A percentile compares a stretch with the other conserved stretches of the same genome.
Conservation (phyloP, 2,888 invertebrate species). For the Folsomia candida region DNA sequence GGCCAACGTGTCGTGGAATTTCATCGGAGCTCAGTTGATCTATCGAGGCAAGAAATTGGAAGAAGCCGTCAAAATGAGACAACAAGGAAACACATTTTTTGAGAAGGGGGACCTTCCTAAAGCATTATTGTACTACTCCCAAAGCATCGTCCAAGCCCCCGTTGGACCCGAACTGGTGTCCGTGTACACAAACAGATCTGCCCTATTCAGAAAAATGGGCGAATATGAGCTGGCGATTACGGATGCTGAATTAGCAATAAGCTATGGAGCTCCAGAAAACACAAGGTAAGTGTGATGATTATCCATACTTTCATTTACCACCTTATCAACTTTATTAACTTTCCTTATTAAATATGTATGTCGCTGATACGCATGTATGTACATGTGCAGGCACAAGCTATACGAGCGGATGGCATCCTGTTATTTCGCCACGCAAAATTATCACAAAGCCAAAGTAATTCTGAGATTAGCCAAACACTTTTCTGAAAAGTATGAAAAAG, state of each 20-base stretch:
- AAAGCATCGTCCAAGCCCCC: constrained; percentile 72
- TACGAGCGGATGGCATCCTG: constrained; percentile 65
- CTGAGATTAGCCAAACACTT: constrained; percentile 64
- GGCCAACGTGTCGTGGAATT: constrained; percentile 38
- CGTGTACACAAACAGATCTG: constrained; percentile 67
- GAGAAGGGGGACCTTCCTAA: constrained; percentile 60
- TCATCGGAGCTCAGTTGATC: constrained; percentile 42
- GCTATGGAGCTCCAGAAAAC: constrained; percentile 64
- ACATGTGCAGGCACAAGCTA: constrained; percentile 64
- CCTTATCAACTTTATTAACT: background rate
- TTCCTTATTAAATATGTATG: no score
- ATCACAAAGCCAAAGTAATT: constrained; percentile 65
- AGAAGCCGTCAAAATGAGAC: constrained; percentile 62
- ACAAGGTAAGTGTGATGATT: constrained; percentile 27
- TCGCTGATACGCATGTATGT: no score
- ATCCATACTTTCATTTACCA: background rate
- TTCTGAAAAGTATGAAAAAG: constrained; percentile 53
- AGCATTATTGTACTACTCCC: constrained; percentile 66
- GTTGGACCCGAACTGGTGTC: constrained; percentile 65
- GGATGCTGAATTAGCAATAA: constrained; percentile 67
- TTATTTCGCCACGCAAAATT: constrained; percentile 60
- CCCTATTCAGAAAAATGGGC: constrained; percentile 62
- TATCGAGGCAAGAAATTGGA: constrained; percentile 53
- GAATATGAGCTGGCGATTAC: constrained; percentile 63
- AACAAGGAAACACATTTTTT: constrained; percentile 63